These are phyloP conservation scores for Zosterops lateralis DNA, from an alignment of 2,113 vertebrate species.

Conservation along the genomic window DNA sequence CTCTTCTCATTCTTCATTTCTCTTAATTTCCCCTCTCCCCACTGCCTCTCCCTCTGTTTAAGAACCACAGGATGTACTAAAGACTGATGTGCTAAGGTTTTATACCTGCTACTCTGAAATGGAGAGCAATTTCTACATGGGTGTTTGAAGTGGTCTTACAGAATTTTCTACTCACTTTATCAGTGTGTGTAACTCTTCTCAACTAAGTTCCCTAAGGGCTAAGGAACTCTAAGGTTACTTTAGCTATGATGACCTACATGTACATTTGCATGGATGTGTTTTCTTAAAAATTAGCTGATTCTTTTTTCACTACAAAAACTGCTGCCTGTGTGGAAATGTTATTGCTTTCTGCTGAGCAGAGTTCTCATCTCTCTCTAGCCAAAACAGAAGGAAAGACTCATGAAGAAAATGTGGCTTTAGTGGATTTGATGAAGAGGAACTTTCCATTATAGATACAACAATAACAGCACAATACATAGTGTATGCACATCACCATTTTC, in stretches of 20 bases:
- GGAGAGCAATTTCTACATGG: not conserved
- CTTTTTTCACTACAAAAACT: not conserved
- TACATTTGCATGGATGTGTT: not conserved
- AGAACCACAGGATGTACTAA: rapidly evolving
- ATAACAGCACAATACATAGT: not conserved
- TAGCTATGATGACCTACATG: not conserved
- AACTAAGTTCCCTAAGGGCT: not conserved
- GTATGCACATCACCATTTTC: not conserved
- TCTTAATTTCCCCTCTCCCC: not conserved
- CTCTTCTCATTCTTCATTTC: not conserved
- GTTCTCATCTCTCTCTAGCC: not conserved
- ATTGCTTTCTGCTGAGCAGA: not conserved
- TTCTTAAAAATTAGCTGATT: not conserved
- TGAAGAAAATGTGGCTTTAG: not conserved
- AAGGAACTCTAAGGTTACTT: not conserved
- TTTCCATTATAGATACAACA: not conserved
- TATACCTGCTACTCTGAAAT: not conserved
- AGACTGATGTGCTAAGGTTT: not conserved
- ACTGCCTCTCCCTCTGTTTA: not conserved
- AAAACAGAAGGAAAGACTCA: not conserved
- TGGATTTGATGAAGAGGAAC: not conserved
- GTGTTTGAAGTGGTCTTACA: not conserved
- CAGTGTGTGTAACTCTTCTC: not conserved
- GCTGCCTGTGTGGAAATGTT: not conserved
- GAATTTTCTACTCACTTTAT: not conserved